Evolutionary conservation across 2,113 vertebrate genomes (phyloP).

Genomic region (Onychostruthus taczanowskii): DNA sequence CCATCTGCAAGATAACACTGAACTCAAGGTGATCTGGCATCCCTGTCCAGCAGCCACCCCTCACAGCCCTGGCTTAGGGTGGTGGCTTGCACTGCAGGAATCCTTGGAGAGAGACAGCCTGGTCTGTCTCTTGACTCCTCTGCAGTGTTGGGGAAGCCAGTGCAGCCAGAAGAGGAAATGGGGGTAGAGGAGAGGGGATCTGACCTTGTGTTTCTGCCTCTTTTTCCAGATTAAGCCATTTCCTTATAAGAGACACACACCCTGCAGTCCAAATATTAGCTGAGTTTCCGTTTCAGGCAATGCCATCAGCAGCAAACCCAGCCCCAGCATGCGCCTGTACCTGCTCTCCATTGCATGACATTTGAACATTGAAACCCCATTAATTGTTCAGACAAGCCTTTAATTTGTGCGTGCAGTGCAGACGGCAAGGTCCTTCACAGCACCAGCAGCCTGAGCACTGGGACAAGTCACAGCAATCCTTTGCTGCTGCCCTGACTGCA

Average conservation of each 20-base stretch:
- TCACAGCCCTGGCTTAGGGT: not conserved
- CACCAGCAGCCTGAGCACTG: not conserved
- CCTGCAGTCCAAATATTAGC: conserved; percentile 56
- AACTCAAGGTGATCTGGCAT: not conserved
- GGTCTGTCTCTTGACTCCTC: not conserved
- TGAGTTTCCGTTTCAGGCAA: conserved; percentile 28
- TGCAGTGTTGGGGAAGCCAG: not conserved
- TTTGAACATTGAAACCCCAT: not conserved
- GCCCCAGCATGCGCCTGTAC: not conserved
- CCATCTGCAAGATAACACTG: not conserved
- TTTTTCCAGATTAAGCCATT: conserved; percentile 13
- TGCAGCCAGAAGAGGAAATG: not conserved
- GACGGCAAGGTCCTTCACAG: not conserved
- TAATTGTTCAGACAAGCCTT: not conserved
- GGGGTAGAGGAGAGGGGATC: conserved; percentile 11
- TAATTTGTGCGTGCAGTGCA: not conserved
- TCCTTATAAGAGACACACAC: conserved; percentile 27
- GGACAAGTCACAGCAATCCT: not conserved
- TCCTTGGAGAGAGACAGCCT: not conserved
- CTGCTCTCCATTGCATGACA: not conserved
- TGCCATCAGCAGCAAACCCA: not conserved
- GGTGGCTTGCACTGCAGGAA: not conserved
- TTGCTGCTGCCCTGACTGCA: not conserved
- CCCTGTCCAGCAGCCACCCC: not conserved
- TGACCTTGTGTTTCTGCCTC: conserved; percentile 40